These are phyloP conservation scores for Gnatocerus cornutus DNA, from an alignment of 2,888 invertebrate species.

Conservation along the genomic window DNA sequence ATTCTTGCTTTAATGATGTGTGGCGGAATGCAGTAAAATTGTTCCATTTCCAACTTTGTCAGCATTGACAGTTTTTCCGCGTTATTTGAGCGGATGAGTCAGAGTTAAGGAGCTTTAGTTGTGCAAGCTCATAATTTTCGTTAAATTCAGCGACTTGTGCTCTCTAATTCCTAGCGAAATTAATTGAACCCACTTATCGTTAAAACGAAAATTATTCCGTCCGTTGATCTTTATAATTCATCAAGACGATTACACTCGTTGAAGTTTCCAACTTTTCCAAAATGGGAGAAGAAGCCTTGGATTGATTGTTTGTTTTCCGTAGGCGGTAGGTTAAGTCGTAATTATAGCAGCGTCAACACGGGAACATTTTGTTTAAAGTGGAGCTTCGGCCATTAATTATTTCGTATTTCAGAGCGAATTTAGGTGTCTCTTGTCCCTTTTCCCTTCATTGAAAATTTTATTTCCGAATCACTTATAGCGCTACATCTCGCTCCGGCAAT, in stretches of 20 bases:
- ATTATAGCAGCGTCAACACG: slow-evolving; percentile 27
- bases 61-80: too few relatives aligned
- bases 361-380: neutral
- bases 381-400: slow-evolving; percentile 22
- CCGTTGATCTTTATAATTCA: slow-evolving; percentile 28
- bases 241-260: slow-evolving; percentile 8
- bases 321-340: slow-evolving; percentile 17
- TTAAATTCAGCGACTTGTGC: slow-evolving; percentile 12
- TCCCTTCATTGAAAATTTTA: slow-evolving; percentile 19
- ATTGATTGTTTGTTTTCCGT: slow-evolving; percentile 2
- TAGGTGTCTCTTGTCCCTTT: slow-evolving; percentile 32
- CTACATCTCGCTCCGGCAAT: slow-evolving; percentile 43
- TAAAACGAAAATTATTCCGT: slow-evolving; percentile 24
- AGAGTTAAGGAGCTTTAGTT: too few relatives aligned
- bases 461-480: slow-evolving; percentile 44
- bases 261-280: slow-evolving; percentile 8
- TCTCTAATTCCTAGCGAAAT: slow-evolving; percentile 23
- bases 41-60: too few relatives aligned
- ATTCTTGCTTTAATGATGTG: too few relatives aligned
- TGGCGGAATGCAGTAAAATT: too few relatives aligned
- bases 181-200: slow-evolving; percentile 21
- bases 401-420: slow-evolving; percentile 22
- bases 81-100: too few relatives aligned
- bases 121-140: neutral
- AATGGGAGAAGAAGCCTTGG: neutral